phyloP scores from a whole-genome alignment of 2,113 vertebrate genomes.

The Hepsetus odoe region DNA sequence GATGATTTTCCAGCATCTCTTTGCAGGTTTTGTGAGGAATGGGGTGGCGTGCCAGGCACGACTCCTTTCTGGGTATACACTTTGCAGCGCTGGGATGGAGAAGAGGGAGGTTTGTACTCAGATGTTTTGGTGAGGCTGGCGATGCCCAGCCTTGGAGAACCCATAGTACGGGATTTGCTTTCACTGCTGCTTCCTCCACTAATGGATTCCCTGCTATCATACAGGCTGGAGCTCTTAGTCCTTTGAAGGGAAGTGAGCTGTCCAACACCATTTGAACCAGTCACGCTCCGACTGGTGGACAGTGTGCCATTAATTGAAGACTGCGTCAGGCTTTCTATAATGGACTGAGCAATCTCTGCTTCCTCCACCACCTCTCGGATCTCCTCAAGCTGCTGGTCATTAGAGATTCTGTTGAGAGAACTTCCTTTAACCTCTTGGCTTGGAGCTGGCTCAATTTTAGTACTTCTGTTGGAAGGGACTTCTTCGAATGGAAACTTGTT shows the following conservation, averaged over 20 bases:
- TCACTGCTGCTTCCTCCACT: slow-evolving; percentile 78
- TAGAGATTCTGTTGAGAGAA: slow-evolving; percentile 69
- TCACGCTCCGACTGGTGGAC: slow-evolving; percentile 81
- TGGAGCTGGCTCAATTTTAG: slow-evolving; percentile 64
- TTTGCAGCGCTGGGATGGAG: slow-evolving; percentile 94
- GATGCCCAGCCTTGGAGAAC: slow-evolving; percentile 90
- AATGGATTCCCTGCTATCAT: slow-evolving; percentile 83
- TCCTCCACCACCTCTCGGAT: slow-evolving; percentile 83
- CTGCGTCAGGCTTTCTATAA: slow-evolving; percentile 78
- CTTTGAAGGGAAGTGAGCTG: slow-evolving; percentile 76
- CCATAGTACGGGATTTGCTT: slow-evolving; percentile 86
- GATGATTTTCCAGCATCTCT: slow-evolving; percentile 80
- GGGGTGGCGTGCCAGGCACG: slow-evolving; percentile 80
- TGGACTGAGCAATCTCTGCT: slow-evolving; percentile 71
- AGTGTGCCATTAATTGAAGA: slow-evolving; percentile 68
- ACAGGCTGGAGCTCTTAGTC: slow-evolving; percentile 78
- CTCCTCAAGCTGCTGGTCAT: slow-evolving; percentile 77
- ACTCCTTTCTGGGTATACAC: slow-evolving; percentile 97
- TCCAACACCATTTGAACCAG: slow-evolving; percentile 74
- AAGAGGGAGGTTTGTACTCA: slow-evolving; percentile 88
- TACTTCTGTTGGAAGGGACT: slow-evolving; percentile 72
- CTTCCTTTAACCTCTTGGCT: slow-evolving; percentile 61
- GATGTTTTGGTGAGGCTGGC: slow-evolving; percentile 94
- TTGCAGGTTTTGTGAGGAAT: slow-evolving; percentile 74
- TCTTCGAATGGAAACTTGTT: slow-evolving; percentile 90